These are phyloP conservation scores for Drosophila simulans DNA, from an alignment of 1,140 invertebrate species.

Conservation along the genomic window DNA sequence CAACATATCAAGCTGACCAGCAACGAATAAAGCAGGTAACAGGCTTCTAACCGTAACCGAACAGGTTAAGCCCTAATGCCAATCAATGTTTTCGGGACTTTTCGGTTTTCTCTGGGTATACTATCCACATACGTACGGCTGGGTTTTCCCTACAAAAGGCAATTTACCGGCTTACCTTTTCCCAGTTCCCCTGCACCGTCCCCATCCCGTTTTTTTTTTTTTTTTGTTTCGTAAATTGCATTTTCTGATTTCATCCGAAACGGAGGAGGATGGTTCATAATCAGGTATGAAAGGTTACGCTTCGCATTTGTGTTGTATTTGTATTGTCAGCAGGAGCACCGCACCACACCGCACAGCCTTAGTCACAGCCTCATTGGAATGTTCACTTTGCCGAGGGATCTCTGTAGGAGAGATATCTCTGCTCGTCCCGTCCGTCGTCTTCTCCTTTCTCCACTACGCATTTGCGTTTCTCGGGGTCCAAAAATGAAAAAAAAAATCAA, in stretches of 20 bases:
- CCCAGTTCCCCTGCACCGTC: not conserved
- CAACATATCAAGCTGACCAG: slow-evolving; percentile 62
- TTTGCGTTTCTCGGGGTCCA: slow-evolving; percentile 50
- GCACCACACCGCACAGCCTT: not conserved
- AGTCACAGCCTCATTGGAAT: slow-evolving; percentile 48
- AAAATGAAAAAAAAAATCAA: not conserved
- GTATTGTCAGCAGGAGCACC: slow-evolving; percentile 54
- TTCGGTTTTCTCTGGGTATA: not conserved
- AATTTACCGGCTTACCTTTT: slow-evolving; percentile 53
- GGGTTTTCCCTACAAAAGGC: slow-evolving; percentile 57
- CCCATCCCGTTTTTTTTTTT: no score
- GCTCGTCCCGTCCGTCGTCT: not conserved
- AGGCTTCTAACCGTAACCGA: slow-evolving; percentile 29
- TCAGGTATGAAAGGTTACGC: slow-evolving; percentile 83
- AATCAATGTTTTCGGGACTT: slow-evolving; percentile 57
- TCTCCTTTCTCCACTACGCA: slow-evolving; percentile 50
- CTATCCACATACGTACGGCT: not conserved
- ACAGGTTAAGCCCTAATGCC: slow-evolving; percentile 80
- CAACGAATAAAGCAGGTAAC: slow-evolving; percentile 42
- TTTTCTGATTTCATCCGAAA: slow-evolving; percentile 78
- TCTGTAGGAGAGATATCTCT: slow-evolving; percentile 41
- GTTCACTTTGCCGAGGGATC: slow-evolving; percentile 67
- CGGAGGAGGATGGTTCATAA: slow-evolving; percentile 56
- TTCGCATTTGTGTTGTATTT: slow-evolving; percentile 45
- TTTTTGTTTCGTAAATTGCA: slow-evolving; percentile 80